Base-by-base conservation (phyloP, 2,888 invertebrate genomes). In the Drosophila nigricruria region DNA sequence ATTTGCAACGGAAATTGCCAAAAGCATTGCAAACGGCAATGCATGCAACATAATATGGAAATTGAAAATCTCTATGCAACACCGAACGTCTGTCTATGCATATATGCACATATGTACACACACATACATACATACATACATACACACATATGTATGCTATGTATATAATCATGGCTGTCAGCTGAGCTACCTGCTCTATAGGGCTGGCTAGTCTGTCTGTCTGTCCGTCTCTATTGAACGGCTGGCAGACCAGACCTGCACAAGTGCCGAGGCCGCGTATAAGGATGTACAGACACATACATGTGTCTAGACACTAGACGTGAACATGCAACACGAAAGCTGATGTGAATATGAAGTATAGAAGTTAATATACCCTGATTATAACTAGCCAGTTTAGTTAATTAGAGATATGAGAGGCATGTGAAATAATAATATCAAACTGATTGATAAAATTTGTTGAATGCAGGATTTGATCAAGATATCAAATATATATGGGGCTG, bases 1-100 rank as follows among this genome's bases (percentile, higher is more conserved):
- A 70, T 67, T 81, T 71, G 64, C 73, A 66, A 67, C 71, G 81
- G 87, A 82, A 86, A 86, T 78, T 73, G 53, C 70, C 76, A 70
- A 73, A 77, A 77, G 68, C 70, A 72, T 61, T 45, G 61, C 23
- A 70, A 62, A 66, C 40, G 52, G 53, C 64, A 56, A 47, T 60
- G 59, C 62, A 47, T 67, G 77, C 70, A 49, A 65, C 73, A 73
- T 63, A 66, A 67, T 76, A 81, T 78, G 79, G 45, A 77, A 82
- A 79, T 79, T 79, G 64, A 71, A 82, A 77, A 77, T 70, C 66
- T 77, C 61, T 62, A 71, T 80, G 77, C 84, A 58, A 47, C 73
- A 42, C 54, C 18, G 16, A 27, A 42, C 42, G 23, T 47, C 25
- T 59, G 52, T 47, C 53, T 47, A n/a, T 10, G 12, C 16, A 12